A percentile compares a stretch with the other conserved stretches of the same genome.
Conservation (phyloP, 2,888 invertebrate genomes). For the Yponomeuta cagnagella region DNA sequence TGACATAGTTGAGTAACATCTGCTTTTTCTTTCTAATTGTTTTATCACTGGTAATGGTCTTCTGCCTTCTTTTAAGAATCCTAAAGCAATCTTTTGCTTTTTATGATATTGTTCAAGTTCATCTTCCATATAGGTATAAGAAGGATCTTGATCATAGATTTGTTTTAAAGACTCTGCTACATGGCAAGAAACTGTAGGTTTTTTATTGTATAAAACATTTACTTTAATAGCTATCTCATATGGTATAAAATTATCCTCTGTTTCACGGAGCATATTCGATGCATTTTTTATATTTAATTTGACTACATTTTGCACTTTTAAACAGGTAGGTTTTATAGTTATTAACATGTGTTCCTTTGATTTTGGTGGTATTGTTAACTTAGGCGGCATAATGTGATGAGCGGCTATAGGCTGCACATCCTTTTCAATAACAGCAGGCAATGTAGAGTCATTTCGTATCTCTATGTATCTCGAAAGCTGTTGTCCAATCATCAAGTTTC, state of each 20-base stretch:
- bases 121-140: constrained; percentile 45
- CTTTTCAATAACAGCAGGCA: constrained; percentile 33
- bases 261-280: constrained; percentile 28
- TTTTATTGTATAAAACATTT: constrained; percentile 38
- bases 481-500: constrained; percentile 51
- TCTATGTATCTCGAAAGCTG: constrained; percentile 49
- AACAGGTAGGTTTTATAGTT: constrained; percentile 44
- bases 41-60: constrained; percentile 19
- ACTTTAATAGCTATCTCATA: constrained; percentile 41
- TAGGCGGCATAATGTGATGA: constrained; percentile 34
- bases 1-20: background rate
- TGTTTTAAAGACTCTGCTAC: constrained; percentile 52
- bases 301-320: constrained; percentile 39
- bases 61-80: constrained; percentile 38
- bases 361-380: constrained; percentile 49
- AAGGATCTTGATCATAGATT: constrained; percentile 39
- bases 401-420: background rate
- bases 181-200: constrained; percentile 24
- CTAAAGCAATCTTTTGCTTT: constrained; percentile 33
- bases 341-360: constrained; percentile 41
- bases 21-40: background rate
- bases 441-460: constrained; percentile 59
- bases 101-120: constrained; percentile 32
- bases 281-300: constrained; percentile 50
- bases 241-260: constrained; percentile 37